Percentiles rank a stretch among this genome's conserved stretches.
phyloP scores from a whole-genome alignment of 1,140 invertebrate species.

The Dinoponera quadriceps region DNA sequence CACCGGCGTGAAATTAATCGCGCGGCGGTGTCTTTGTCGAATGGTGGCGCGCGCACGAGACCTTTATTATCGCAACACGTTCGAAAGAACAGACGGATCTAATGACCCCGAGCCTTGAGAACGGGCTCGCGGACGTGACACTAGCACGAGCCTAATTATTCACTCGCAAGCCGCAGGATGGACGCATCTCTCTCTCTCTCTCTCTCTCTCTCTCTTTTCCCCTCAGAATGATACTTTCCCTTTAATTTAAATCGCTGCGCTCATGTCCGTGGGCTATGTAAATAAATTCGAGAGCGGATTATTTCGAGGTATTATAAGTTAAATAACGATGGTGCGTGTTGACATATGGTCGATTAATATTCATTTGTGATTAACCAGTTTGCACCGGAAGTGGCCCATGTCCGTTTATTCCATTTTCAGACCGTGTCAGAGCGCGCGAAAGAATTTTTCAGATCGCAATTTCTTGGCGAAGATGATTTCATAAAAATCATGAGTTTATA shows the following conservation, averaged over 20 bases:
- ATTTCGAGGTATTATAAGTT: not conserved
- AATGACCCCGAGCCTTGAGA: slow-evolving; percentile 64
- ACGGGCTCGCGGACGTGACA: slow-evolving; percentile 53
- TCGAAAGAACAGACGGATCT: slow-evolving; percentile 62
- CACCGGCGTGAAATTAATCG: slow-evolving; percentile 66
- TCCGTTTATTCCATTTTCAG: too few relatives aligned
- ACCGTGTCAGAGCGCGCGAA: too few relatives aligned
- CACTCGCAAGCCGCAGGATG: slow-evolving; percentile 24
- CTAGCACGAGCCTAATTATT: slow-evolving; percentile 54
- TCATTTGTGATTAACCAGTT: not conserved
- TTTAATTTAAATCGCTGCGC: slow-evolving; percentile 31
- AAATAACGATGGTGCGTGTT: not conserved
- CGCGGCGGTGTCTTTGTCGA: slow-evolving; percentile 65
- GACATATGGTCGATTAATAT: not conserved
- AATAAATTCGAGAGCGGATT: slow-evolving; percentile 3
- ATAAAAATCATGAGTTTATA: too few relatives aligned
- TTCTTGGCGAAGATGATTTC: too few relatives aligned
- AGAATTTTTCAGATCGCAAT: too few relatives aligned
- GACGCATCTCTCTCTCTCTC: slow-evolving; percentile 6
- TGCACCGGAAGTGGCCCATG: too few relatives aligned
- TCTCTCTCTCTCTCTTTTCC: not conserved
- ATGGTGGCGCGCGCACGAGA: slow-evolving; percentile 45
- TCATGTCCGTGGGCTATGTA: slow-evolving; percentile 1
- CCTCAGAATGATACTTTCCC: not conserved
- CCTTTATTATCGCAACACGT: slow-evolving; percentile 64